Evolutionary conservation across 2,113 vertebrate genomes (phyloP).

Genomic region (Donacobius atricapilla): DNA sequence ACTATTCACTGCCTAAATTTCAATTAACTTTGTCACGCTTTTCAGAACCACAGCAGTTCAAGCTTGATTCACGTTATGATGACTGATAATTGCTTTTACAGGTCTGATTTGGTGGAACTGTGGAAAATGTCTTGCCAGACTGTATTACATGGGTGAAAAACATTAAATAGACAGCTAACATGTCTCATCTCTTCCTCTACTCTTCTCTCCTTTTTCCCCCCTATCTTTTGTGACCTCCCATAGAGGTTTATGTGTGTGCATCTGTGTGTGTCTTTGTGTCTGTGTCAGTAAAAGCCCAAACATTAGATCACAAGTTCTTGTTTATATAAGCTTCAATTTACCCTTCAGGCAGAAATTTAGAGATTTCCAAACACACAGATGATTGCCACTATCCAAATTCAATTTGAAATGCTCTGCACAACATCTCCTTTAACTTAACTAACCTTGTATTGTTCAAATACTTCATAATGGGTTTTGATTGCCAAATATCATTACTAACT

Average conservation of each 20-base stretch:
- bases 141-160: constrained; percentile 60
- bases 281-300: constrained; percentile 63
- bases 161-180: constrained; percentile 38
- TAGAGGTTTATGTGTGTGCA: constrained; percentile 18
- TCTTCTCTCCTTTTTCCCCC: neutral
- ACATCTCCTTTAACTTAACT: constrained; percentile 62
- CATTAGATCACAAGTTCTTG: constrained; percentile 63
- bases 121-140: constrained; percentile 59
- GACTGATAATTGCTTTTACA: constrained; percentile 56
- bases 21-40: constrained; percentile 55
- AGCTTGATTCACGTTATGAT: constrained; percentile 41
- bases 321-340: constrained; percentile 64
- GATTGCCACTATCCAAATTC: constrained; percentile 60
- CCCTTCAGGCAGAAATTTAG: constrained; percentile 56
- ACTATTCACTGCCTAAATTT: constrained; percentile 48
- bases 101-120: constrained; percentile 43
- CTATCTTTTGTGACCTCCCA: constrained; percentile 15
- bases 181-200: constrained; percentile 41
- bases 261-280: neutral
- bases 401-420: constrained; percentile 67
- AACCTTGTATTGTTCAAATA: constrained; percentile 61
- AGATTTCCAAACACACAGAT: constrained; percentile 63
- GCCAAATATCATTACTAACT: constrained; percentile 51
- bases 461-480: constrained; percentile 55
- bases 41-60: constrained; percentile 41